Base-by-base conservation (phyloP, 2,797 vertebrate genomes). In the Sebastes hubbsi region DNA sequence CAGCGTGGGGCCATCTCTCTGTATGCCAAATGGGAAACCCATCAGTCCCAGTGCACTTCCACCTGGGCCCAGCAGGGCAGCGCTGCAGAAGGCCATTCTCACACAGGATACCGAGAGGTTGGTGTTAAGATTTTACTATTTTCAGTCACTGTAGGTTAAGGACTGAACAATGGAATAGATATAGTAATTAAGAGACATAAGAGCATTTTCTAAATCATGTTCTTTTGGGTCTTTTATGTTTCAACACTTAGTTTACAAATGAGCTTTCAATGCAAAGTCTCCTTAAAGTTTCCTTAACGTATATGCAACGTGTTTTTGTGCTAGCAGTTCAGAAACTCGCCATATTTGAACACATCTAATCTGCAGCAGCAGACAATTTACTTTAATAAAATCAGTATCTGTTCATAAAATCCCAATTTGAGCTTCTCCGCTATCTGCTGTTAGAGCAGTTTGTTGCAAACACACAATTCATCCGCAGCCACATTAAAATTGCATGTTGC, bases 71-170 rank as follows among this genome's bases (percentile, higher is more conserved):
- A 96, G 96, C 86, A 96, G 97, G 29, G 96, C 96, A 13, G 95
- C 97, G 20, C 95, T 98, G 71, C 97, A 98, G 89, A 97, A 97
- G 84, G 97, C 97, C 14, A 95, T 99, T 69, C 94, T 97, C 61
- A 96, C 96, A 18, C 97, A 98, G 89, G 97, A 98, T 81, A 95
- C 96, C 0, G 97, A 99, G 87, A 96, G 97, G 97, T 98, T 8
- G 30, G 85, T 24, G 22, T 56, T 65, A 10, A 22, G 18, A 61
- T 72, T 68, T 49, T 5, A 18, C 4, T 55, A 2, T 22, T 66
- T 80, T 65, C 6, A 60, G 4, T 24, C 24, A 36, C 27, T 36
- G 14, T 24, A 25, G 22, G 4, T 69, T 49, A 14, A 30, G 4
- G 55, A 56, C 18, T 72, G 46, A 61, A 29, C 8, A 8, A 4